A percentile compares a stretch with the other conserved stretches of the same genome.
phyloP scores from a whole-genome alignment of 2,113 vertebrate genomes.

The Thamnaconus septentrionalis region DNA sequence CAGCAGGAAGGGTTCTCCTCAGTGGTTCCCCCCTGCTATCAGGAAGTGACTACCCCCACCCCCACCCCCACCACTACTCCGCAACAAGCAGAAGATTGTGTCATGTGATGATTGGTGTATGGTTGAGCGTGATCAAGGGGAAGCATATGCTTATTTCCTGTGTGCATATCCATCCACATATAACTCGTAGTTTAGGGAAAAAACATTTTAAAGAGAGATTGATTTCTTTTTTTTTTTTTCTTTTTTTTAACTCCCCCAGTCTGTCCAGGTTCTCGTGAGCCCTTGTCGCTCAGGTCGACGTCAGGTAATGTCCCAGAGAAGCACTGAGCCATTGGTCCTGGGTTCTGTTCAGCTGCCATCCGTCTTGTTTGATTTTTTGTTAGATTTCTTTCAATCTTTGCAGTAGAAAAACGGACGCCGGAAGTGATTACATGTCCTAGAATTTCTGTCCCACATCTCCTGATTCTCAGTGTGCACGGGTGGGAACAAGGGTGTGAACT shows the following conservation, averaged over 20 bases:
- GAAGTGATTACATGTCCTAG: slow-evolving; percentile 36
- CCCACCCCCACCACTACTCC: slow-evolving; percentile 8
- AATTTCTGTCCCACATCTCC: slow-evolving; percentile 46
- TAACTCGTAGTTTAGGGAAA: slow-evolving; percentile 49
- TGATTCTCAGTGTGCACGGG: not conserved
- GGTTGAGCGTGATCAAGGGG: slow-evolving; percentile 34
- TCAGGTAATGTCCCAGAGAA: slow-evolving; percentile 25
- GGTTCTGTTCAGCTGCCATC: slow-evolving; percentile 4
- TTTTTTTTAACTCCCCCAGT: not conserved
- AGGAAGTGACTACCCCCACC: slow-evolving; percentile 11
- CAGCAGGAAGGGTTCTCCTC: not conserved
- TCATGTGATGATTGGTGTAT: slow-evolving; percentile 48
- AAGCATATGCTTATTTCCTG: slow-evolving; percentile 15
- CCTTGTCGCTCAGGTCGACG: slow-evolving; percentile 20
- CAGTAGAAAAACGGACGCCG: slow-evolving; percentile 12
- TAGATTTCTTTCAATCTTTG: too few species aligned
- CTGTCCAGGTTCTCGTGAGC: slow-evolving; percentile 26
- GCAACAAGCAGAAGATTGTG: slow-evolving; percentile 47
- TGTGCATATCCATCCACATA: slow-evolving; percentile 46
- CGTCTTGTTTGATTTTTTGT: slow-evolving; percentile 4
- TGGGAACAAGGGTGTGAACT: not conserved
- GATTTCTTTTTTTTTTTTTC: slow-evolving; percentile 10
- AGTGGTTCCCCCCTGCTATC: slow-evolving; percentile 24
- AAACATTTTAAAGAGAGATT: slow-evolving; percentile 37
- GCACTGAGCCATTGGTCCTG: slow-evolving; percentile 47